phyloP scores from a whole-genome alignment of 2,113 vertebrate genomes.

The Propithecus coquereli region DNA sequence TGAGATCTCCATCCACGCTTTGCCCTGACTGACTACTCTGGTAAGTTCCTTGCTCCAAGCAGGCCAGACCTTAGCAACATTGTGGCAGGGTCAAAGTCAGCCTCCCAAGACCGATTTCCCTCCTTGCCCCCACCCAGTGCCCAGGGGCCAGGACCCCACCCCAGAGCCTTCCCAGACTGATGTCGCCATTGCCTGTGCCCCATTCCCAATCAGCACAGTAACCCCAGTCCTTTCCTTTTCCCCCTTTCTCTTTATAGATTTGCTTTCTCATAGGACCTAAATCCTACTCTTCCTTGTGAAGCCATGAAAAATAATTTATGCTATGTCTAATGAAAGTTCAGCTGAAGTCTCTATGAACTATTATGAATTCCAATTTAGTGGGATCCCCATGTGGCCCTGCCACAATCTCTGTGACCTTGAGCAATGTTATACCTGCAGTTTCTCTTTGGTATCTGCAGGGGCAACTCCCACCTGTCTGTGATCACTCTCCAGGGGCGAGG shows the following conservation, averaged over 20 bases:
- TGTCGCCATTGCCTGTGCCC: not conserved
- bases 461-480: not conserved
- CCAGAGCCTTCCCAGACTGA: not conserved
- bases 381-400: not conserved
- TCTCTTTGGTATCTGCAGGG: not conserved
- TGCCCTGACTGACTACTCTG: not conserved
- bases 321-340: not conserved
- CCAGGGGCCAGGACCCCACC: not conserved
- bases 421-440: not conserved
- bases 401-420: not conserved
- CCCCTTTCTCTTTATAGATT: not conserved
- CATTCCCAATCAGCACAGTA: not conserved
- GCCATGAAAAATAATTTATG: not conserved
- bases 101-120: not conserved
- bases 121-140: not conserved
- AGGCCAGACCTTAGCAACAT: not conserved
- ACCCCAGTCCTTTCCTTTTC: not conserved
- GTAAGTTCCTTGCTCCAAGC: not conserved
- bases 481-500: not conserved
- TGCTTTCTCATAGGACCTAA: not conserved
- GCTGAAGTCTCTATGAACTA: not conserved
- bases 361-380: not conserved
- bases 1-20: not conserved
- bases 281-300: not conserved
- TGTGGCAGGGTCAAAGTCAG: not conserved